Conservation (phyloP, 2,888 invertebrate genomes). For the Nebria brevicollis region DNA sequence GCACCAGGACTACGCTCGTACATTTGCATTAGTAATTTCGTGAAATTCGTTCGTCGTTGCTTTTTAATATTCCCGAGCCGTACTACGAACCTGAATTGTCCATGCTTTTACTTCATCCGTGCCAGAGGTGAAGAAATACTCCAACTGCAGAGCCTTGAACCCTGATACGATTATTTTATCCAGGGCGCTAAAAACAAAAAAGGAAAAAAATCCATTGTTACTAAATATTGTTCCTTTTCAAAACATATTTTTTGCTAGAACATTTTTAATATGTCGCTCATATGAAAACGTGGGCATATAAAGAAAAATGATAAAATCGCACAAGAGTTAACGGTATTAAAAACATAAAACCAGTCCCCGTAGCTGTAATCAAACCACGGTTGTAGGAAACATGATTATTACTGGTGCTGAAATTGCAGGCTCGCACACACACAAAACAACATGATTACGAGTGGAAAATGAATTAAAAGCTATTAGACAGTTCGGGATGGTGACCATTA, state of each 20-base stretch:
- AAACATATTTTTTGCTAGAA: neutral
- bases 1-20: conserved; percentile 14
- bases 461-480: conserved; percentile 50
- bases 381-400: conserved; percentile 49
- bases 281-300: conserved; percentile 7
- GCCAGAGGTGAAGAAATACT: conserved; percentile 98
- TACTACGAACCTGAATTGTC: conserved; percentile 88
- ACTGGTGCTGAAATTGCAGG: conserved; percentile 50
- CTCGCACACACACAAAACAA: conserved; percentile 48
- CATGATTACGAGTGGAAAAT: conserved; percentile 51
- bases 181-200: conserved; percentile 74
- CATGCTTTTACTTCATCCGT: conserved; percentile 99
- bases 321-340: conserved; percentile 6
- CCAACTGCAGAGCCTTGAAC: conserved; percentile 94
- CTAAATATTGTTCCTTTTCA: neutral
- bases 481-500: conserved; percentile 38
- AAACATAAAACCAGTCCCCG: conserved; percentile 26
- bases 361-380: conserved; percentile 35
- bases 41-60: conserved; percentile 41
- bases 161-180: conserved; percentile 98
- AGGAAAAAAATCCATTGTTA: conserved; percentile 25
- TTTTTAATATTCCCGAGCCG: conserved; percentile 41
- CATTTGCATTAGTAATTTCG: conserved; percentile 46
- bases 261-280: conserved; percentile 48
- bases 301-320: conserved; percentile 12